Conservation (phyloP, 1,140 invertebrate genomes). For the Tetragonula clypearis region DNA sequence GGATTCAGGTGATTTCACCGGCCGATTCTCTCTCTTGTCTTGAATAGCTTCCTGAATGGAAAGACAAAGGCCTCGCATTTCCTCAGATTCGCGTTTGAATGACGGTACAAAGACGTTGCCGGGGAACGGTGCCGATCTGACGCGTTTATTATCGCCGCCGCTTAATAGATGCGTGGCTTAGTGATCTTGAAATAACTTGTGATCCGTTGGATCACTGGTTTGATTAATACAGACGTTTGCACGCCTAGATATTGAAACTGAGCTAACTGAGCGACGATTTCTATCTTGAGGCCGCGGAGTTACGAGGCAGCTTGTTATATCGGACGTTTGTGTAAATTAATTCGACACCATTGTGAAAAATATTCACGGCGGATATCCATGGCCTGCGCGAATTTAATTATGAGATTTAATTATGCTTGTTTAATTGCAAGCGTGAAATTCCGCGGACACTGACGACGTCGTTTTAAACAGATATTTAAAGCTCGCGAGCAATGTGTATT, state of each 20-base stretch:
- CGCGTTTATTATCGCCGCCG: constrained; percentile 13
- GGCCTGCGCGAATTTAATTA: background rate
- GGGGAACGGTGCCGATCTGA: constrained; percentile 22
- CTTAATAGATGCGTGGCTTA: background rate
- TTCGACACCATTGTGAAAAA: background rate
- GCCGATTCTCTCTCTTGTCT: constrained; percentile 47
- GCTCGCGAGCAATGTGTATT: too few relatives aligned
- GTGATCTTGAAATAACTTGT: background rate
- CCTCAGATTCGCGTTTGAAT: constrained; percentile 48
- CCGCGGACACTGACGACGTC: background rate
- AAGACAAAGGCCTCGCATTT: constrained; percentile 59
- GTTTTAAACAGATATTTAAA: too few relatives aligned
- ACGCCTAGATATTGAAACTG: background rate
- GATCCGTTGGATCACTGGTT: background rate
- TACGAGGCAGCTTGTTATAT: background rate
- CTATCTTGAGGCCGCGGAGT: background rate
- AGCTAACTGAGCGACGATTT: background rate
- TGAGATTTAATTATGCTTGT: background rate
- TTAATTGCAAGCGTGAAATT: background rate
- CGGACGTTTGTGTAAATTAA: background rate
- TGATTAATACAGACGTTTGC: background rate
- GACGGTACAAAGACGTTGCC: constrained; percentile 39
- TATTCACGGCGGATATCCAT: background rate
- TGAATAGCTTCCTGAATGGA: constrained; percentile 43
- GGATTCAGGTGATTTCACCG: constrained; percentile 48